Evolutionary conservation across 2,797 vertebrate genomes (phyloP).

Genomic region (Delichon dasypus): DNA sequence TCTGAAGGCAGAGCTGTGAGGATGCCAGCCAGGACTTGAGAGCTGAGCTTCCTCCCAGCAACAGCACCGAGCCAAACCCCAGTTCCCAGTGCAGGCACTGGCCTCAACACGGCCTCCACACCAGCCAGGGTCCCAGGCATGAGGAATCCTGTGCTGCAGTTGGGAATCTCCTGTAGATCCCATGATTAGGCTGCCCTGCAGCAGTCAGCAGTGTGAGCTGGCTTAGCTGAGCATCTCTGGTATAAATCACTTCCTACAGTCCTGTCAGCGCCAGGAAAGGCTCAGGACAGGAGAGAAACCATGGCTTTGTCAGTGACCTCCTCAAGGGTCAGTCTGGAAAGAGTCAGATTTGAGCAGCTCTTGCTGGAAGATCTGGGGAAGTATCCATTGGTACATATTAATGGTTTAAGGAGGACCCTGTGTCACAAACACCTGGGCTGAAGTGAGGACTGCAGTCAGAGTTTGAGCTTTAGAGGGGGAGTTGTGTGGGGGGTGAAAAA

Average conservation of each 20-base stretch:
- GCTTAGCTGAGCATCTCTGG: background rate
- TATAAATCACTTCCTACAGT: background rate
- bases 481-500: rapidly evolving
- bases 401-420: background rate
- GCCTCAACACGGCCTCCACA: background rate
- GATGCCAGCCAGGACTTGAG: background rate
- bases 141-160: background rate
- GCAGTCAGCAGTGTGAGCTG: background rate
- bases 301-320: background rate
- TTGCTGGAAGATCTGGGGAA: background rate
- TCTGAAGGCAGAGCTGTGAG: constrained; percentile 31
- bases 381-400: rapidly evolving
- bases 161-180: background rate
- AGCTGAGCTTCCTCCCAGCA: background rate
- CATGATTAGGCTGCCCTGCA: rapidly evolving
- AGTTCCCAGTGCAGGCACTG: rapidly evolving
- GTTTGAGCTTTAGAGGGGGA: background rate
- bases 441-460: background rate
- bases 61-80: rapidly evolving
- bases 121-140: background rate
- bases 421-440: background rate
- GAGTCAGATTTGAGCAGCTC: background rate
- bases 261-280: too few relatives aligned
- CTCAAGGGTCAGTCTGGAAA: background rate
- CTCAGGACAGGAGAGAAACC: background rate